These are phyloP conservation scores for Phanerotoma sp. DNA, from an alignment of 2,888 invertebrate species.

Conservation along the genomic window DNA sequence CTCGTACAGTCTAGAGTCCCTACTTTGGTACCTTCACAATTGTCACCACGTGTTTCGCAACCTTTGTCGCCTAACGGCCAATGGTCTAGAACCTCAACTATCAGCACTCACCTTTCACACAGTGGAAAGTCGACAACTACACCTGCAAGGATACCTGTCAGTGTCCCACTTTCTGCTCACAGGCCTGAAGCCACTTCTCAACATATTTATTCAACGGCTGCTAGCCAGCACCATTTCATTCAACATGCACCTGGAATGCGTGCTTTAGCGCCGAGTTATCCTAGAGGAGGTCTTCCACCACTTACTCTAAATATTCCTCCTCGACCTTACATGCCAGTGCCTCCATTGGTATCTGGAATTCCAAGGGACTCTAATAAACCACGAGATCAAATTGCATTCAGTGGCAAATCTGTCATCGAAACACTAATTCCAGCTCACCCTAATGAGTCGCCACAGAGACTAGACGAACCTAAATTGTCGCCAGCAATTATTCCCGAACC, in stretches of 20 bases:
- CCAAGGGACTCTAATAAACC: conserved; percentile 41
- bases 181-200: conserved; percentile 45
- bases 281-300: conserved; percentile 52
- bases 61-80: conserved; percentile 53
- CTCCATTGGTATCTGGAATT: conserved; percentile 43
- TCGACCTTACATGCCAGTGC: conserved; percentile 51
- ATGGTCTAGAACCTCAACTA: conserved; percentile 44
- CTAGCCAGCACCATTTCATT: conserved; percentile 54
- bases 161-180: conserved; percentile 50
- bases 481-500: conserved; percentile 51
- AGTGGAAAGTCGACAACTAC: conserved; percentile 38
- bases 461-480: conserved; percentile 52
- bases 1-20: conserved; percentile 48
- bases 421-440: conserved; percentile 49
- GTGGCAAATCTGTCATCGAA: conserved; percentile 52
- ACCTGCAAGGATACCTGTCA: conserved; percentile 49
- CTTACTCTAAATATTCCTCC: conserved; percentile 52
- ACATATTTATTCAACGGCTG: conserved; percentile 53
- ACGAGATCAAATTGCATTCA: conserved; percentile 38
- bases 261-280: conserved; percentile 51
- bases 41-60: conserved; percentile 44
- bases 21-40: conserved; percentile 42
- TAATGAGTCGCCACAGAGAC: conserved; percentile 44
- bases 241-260: conserved; percentile 55
- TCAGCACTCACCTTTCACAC: conserved; percentile 40